Percentiles rank a stretch among this genome's conserved stretches.
Evolutionary conservation across 92 coral and sea anemone genomes (phyloP).

Genomic region (Chrysogorgia sp.): DNA sequence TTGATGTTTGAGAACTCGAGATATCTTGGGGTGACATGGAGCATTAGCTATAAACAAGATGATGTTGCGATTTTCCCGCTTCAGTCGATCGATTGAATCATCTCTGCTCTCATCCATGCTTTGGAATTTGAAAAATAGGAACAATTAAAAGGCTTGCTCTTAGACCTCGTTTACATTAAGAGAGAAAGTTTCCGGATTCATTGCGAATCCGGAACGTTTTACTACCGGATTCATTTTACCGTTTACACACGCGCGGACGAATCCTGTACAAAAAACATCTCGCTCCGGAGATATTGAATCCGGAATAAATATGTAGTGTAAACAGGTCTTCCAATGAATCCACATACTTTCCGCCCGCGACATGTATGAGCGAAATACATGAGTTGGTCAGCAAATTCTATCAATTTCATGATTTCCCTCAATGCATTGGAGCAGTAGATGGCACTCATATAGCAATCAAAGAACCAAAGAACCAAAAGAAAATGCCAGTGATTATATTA

Average conservation of each 20-base stretch:
- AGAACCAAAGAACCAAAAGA: too few species aligned
- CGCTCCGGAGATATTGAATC: too few species aligned
- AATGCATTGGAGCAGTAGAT: constrained; percentile 54
- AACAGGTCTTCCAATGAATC: constrained; percentile 42
- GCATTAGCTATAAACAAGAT: constrained; percentile 26
- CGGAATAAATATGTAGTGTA: constrained; percentile 8
- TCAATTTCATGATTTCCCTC: constrained; percentile 54
- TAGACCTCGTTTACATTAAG: too few species aligned
- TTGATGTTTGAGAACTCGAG: neutral
- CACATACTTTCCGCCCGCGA: constrained; percentile 38
- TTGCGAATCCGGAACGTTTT: too few species aligned
- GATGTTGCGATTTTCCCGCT: neutral
- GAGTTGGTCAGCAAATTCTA: constrained; percentile 42
- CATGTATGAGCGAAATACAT: constrained; percentile 19
- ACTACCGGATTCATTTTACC: too few species aligned
- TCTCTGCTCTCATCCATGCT: constrained; percentile 19
- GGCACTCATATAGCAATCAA: constrained; percentile 47
- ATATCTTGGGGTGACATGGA: neutral
- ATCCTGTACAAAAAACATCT: too few species aligned
- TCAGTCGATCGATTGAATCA: neutral
- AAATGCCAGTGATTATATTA: too few species aligned
- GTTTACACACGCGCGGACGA: too few species aligned
- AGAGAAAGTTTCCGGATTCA: too few species aligned
- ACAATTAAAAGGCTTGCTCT: constrained; percentile 9
- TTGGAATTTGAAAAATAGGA: constrained; percentile 17